These are phyloP conservation scores for Sylvietta virens DNA, from an alignment of 2,113 vertebrate genomes.

Conservation along the genomic window DNA sequence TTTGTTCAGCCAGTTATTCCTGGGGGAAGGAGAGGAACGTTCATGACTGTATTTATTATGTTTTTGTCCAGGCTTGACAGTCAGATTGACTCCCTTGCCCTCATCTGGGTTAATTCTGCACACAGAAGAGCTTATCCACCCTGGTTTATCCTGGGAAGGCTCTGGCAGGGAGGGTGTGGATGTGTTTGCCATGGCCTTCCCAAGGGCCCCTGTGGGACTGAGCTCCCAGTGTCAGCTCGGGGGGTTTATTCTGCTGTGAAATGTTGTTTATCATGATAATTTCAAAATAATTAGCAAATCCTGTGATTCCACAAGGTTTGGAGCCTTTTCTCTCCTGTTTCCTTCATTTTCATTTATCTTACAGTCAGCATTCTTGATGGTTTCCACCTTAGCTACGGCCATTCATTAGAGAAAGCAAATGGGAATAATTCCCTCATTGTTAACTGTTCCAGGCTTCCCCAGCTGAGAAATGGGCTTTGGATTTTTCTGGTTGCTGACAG, in stretches of 20 bases:
- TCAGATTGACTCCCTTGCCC: background rate
- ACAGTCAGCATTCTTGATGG: background rate
- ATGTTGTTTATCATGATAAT: accelerated
- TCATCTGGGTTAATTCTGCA: background rate
- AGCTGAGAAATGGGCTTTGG: background rate
- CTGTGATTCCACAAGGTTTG: background rate
- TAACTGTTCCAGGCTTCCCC: background rate
- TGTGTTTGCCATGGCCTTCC: background rate
- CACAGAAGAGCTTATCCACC: background rate
- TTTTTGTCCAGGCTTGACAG: background rate
- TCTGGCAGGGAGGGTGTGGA: background rate
- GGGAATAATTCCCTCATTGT: background rate
- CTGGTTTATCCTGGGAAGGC: background rate
- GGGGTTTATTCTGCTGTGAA: background rate
- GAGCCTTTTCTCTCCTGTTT: background rate
- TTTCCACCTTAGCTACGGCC: background rate
- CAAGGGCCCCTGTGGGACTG: background rate
- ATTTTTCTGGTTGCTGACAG: background rate
- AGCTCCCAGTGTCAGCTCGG: background rate
- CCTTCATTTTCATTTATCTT: background rate
- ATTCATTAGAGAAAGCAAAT: background rate
- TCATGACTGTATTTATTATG: background rate
- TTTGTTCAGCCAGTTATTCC: background rate
- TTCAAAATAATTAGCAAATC: background rate
- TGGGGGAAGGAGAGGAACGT: background rate